Conservation (phyloP, 35 echinoderm and acorn worm genomes). For the Eucidaris tribuloides region DNA sequence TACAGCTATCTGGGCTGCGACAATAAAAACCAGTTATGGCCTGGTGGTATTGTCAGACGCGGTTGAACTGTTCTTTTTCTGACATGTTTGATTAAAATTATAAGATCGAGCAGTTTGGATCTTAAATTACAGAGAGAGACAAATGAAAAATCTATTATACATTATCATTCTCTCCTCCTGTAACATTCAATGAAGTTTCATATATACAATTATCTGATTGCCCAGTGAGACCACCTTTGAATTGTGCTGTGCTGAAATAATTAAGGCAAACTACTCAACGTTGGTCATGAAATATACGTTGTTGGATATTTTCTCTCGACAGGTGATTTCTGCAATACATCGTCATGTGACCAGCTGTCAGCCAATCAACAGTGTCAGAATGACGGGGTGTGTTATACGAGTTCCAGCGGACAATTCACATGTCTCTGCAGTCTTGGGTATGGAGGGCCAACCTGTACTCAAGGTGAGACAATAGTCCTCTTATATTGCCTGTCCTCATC, state of each 20-base stretch:
- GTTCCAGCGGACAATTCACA: conserved; percentile 31
- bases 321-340: conserved; percentile 60
- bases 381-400: conserved; percentile 60
- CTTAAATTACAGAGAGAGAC: too few relatives aligned
- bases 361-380: conserved; percentile 62
- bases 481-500: not conserved
- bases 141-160: too few relatives aligned
- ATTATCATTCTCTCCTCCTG: not conserved
- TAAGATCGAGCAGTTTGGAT: too few relatives aligned
- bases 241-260: not conserved
- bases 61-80: too few relatives aligned
- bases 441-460: conserved; percentile 33
- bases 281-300: not conserved
- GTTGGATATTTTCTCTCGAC: not conserved
- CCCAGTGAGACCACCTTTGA: not conserved
- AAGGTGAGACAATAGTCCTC: not conserved
- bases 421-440: conserved; percentile 58
- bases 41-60: too few relatives aligned
- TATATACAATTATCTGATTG: not conserved
- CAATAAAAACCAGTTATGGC: too few relatives aligned
- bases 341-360: conserved; percentile 54
- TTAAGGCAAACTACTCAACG: not conserved
- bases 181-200: not conserved
- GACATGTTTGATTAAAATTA: too few relatives aligned
- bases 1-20: too few relatives aligned